These are phyloP conservation scores for Toxotes lorentzi DNA, from an alignment of 2,797 vertebrate genomes.

Conservation along the genomic window DNA sequence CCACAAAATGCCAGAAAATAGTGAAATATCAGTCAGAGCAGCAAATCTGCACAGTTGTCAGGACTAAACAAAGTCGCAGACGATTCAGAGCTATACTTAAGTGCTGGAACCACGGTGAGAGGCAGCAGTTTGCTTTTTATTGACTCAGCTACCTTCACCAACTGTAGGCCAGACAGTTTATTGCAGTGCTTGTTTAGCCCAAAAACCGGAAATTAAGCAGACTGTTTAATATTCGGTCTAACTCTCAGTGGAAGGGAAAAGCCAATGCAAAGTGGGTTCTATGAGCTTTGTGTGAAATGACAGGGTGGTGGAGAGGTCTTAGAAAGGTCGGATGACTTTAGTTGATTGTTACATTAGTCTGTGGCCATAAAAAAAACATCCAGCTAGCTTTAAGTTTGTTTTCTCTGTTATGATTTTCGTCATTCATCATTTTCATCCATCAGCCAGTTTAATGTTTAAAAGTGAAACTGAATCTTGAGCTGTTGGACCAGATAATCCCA, in stretches of 20 bases:
- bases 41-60: neutral
- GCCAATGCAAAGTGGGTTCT: neutral
- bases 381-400: neutral
- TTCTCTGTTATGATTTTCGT: neutral
- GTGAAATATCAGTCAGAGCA: too few species aligned
- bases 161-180: neutral
- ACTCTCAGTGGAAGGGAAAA: neutral
- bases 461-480: too few species aligned
- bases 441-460: neutral
- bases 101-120: conserved; percentile 23
- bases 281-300: neutral
- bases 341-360: neutral
- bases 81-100: neutral
- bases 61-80: neutral
- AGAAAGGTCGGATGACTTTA: neutral
- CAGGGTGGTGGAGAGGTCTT: neutral
- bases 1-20: too few species aligned
- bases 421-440: neutral
- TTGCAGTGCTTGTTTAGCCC: conserved; percentile 11
- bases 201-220: neutral
- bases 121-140: conserved; percentile 4
- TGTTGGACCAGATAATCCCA: neutral
- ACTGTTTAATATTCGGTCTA: conserved; percentile 1
- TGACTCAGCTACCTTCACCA: neutral
- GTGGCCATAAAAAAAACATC: neutral